These are phyloP conservation scores for Pteropus rufus DNA, from an alignment of 2,797 vertebrate species.

Conservation along the genomic window DNA sequence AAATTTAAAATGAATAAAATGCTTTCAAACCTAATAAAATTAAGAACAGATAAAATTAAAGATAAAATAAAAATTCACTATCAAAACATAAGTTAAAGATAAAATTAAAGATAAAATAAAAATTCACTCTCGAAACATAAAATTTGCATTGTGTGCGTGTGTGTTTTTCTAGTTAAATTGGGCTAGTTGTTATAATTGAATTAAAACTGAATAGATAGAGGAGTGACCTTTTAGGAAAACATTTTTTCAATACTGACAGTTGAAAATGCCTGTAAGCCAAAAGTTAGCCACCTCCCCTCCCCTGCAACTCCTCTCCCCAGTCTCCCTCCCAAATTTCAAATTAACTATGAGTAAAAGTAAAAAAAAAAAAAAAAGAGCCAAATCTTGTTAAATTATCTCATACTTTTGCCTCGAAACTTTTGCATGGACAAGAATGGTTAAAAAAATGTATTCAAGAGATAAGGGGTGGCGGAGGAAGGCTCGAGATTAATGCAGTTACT, in stretches of 20 bases:
- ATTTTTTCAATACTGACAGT: rapidly evolving
- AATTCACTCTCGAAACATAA: not conserved
- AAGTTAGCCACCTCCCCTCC: not conserved
- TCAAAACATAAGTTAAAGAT: not conserved
- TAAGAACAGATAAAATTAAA: not conserved
- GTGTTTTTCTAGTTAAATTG: not conserved
- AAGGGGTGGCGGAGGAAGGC: not conserved
- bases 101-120: conserved; percentile 14
- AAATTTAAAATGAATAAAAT: not conserved
- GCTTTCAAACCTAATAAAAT: not conserved
- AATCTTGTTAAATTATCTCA: too few species aligned
- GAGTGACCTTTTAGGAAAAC: not conserved
- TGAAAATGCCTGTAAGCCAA: not conserved
- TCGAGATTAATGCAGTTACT: not conserved
- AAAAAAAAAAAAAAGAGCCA: not conserved
- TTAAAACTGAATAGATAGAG: not conserved
- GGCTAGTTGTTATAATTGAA: not conserved
- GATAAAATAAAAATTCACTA: not conserved
- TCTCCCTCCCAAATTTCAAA: not conserved
- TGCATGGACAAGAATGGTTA: too few species aligned
- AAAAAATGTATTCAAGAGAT: too few species aligned
- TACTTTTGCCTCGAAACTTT: too few species aligned
- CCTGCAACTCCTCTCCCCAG: not conserved
- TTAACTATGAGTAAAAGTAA: not conserved
- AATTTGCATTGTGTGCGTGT: rapidly evolving